Conservation (phyloP, 1,140 invertebrate genomes). For the Magallana angulata region DNA sequence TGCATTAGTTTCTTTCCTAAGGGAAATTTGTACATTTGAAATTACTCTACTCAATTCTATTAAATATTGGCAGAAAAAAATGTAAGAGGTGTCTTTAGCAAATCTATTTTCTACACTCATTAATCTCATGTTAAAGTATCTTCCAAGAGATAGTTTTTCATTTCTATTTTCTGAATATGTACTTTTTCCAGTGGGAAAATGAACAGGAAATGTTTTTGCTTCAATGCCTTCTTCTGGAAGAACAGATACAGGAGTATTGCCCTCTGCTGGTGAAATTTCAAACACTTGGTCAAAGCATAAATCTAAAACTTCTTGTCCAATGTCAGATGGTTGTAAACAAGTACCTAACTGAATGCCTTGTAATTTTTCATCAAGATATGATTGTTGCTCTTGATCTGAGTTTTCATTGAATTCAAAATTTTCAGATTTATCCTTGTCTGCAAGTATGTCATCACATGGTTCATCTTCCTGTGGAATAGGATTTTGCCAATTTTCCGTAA, state of each 20-base stretch:
- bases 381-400: too few relatives aligned
- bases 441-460: neutral
- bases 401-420: too few relatives aligned
- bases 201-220: constrained; percentile 41
- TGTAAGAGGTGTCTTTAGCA: constrained; percentile 39
- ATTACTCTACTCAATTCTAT: constrained; percentile 39
- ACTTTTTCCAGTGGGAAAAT: constrained; percentile 43
- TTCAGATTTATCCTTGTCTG: neutral
- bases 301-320: constrained; percentile 51
- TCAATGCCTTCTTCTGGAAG: constrained; percentile 43
- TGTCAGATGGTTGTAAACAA: constrained; percentile 56
- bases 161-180: constrained; percentile 39
- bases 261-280: constrained; percentile 43
- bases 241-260: constrained; percentile 31
- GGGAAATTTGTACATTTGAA: constrained; percentile 32
- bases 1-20: constrained; percentile 20
- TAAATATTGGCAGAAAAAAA: constrained; percentile 50
- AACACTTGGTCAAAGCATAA: constrained; percentile 47
- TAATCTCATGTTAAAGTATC: constrained; percentile 47
- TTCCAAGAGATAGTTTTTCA: neutral
- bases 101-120: constrained; percentile 49
- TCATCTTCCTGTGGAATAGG: too few relatives aligned
- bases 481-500: too few relatives aligned
- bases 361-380: neutral
- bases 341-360: constrained; percentile 49